These are phyloP conservation scores for Candidula unifasciata DNA, from an alignment of 2,888 invertebrate genomes.

Conservation along the genomic window DNA sequence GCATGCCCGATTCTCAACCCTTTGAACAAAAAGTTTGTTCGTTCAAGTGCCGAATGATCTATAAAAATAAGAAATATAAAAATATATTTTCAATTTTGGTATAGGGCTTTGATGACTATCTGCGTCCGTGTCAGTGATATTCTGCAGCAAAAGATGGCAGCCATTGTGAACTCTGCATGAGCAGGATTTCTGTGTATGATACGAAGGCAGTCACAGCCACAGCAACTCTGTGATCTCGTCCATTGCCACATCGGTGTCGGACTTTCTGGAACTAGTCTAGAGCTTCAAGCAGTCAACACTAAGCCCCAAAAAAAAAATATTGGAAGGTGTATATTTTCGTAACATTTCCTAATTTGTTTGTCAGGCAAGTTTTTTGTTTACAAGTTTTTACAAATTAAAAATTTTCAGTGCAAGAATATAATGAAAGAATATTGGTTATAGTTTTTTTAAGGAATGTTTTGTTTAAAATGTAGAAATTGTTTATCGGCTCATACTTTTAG, in stretches of 20 bases:
- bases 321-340: background rate
- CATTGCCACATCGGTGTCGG: conserved; percentile 15
- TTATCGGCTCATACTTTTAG: too few species aligned
- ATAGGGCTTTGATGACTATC: conserved; percentile 70
- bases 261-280: conserved; percentile 16
- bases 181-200: conserved; percentile 64
- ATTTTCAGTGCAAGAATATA: too few species aligned
- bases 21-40: too few species aligned
- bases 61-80: too few species aligned
- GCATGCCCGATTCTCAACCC: too few species aligned
- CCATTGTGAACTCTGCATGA: conserved; percentile 67
- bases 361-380: background rate
- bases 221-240: conserved; percentile 19
- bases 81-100: too few species aligned
- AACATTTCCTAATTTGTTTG: background rate
- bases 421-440: too few species aligned
- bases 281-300: background rate
- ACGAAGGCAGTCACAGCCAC: conserved; percentile 46
- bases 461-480: too few species aligned
- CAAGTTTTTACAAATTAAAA: too few species aligned
- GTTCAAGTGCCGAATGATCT: too few species aligned
- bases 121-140: conserved; percentile 65
- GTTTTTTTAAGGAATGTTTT: too few species aligned
- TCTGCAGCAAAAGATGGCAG: conserved; percentile 68
- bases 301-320: background rate